Evolutionary conservation across 2,113 vertebrate genomes (phyloP).

Genomic region (Alexandromys fortis): DNA sequence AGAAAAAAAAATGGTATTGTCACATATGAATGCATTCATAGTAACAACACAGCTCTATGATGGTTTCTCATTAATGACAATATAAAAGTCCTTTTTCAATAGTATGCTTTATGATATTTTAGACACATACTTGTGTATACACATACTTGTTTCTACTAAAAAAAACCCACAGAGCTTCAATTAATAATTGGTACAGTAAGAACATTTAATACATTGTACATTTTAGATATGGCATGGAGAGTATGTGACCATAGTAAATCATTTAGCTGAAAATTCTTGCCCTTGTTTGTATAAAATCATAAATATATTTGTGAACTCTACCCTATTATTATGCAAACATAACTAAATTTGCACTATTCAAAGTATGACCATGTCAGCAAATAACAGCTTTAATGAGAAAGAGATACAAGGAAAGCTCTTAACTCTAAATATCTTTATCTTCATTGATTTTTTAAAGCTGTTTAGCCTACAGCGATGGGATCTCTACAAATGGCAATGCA

Average conservation of each 20-base stretch:
- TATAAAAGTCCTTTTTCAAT: neutral
- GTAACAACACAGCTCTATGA: neutral
- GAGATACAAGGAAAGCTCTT: neutral
- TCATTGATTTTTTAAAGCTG: neutral
- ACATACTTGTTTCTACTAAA: neutral
- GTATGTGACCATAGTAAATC: slow-evolving; percentile 44
- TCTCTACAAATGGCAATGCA: neutral
- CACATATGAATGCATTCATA: neutral
- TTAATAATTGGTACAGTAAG: neutral
- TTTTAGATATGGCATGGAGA: neutral
- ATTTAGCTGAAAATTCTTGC: neutral
- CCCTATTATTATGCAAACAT: neutral
- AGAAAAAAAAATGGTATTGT: neutral
- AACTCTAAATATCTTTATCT: neutral
- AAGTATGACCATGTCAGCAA: neutral
- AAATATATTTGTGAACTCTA: neutral
- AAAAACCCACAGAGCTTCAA: neutral
- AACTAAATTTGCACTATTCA: slow-evolving; percentile 14
- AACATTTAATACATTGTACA: neutral
- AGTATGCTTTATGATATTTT: neutral
- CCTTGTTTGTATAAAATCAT: neutral
- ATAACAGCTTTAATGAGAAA: neutral
- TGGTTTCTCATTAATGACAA: slow-evolving; percentile 29
- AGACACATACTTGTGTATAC: neutral
- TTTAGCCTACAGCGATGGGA: neutral